Evolutionary conservation across 2,113 vertebrate genomes (phyloP).

Genomic region (Myocastor coypus): DNA sequence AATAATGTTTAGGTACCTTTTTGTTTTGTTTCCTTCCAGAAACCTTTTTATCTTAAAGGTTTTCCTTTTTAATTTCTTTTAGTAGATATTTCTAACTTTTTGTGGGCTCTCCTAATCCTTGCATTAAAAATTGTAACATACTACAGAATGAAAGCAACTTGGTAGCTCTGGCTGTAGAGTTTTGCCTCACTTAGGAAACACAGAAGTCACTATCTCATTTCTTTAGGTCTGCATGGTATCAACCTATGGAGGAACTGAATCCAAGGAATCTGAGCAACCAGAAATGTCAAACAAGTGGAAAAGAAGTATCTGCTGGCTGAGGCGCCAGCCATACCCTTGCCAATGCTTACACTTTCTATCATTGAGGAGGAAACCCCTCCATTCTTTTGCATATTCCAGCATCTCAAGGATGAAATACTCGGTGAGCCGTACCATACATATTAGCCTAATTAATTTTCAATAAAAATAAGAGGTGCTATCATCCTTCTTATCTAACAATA

Average conservation of each 20-base stretch:
- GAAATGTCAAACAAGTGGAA: neutral
- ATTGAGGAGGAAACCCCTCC: neutral
- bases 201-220: conserved; percentile 2
- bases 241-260: neutral
- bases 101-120: neutral
- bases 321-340: neutral
- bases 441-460: conserved; percentile 31
- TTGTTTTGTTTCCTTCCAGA: neutral
- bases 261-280: neutral
- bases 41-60: neutral
- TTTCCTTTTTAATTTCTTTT: conserved; percentile 22
- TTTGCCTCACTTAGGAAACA: neutral
- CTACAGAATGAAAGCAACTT: conserved; percentile 32
- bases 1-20: neutral
- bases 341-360: neutral
- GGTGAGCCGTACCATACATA: neutral
- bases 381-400: neutral
- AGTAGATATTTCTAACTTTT: conserved; percentile 12
- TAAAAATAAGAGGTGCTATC: neutral
- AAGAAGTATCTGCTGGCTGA: neutral
- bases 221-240: conserved; percentile 18
- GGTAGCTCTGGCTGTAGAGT: neutral
- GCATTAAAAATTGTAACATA: conserved; percentile 24
- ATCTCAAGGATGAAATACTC: neutral
- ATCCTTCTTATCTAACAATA: neutral